These are phyloP conservation scores for Pipistrellus nathusii DNA, from an alignment of 2,797 vertebrate genomes.

Conservation along the genomic window DNA sequence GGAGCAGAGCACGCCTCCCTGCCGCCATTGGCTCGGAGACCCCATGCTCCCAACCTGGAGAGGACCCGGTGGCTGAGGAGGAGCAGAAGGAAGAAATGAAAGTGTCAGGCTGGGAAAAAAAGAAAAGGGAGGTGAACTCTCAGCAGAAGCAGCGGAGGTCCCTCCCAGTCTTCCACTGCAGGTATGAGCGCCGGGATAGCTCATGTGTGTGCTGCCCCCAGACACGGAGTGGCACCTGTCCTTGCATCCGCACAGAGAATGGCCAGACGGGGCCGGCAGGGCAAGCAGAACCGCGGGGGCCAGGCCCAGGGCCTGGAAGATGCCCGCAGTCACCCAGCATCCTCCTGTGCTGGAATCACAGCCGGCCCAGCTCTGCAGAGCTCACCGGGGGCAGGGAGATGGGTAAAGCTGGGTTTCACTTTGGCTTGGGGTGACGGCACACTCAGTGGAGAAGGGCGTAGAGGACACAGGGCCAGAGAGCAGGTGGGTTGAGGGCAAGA, in stretches of 20 bases:
- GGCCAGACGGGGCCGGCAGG: too few species aligned
- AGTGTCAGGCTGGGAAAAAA: background rate
- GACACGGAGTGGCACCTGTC: background rate
- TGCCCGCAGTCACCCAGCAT: fast-evolving
- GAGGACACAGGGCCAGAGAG: background rate
- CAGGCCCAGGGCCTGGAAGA: background rate
- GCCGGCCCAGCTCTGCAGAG: background rate
- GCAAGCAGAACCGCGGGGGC: too few species aligned
- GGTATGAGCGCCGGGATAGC: background rate
- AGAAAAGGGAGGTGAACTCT: background rate
- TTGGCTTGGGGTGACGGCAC: too few species aligned
- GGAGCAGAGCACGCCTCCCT: background rate
- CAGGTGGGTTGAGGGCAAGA: too few species aligned
- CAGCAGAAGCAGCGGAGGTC: background rate
- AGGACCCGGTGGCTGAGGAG: background rate
- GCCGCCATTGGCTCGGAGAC: background rate
- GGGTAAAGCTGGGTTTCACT: too few species aligned
- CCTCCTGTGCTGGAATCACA: background rate
- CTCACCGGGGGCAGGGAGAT: fast-evolving
- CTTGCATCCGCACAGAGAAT: too few species aligned
- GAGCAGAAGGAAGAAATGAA: background rate
- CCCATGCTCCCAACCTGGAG: too few species aligned
- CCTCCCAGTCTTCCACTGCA: background rate
- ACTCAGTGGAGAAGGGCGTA: fast-evolving
- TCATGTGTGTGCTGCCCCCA: background rate